Base-by-base conservation (phyloP, 1,140 invertebrate species). In the Leptonema lineaticorne region DNA sequence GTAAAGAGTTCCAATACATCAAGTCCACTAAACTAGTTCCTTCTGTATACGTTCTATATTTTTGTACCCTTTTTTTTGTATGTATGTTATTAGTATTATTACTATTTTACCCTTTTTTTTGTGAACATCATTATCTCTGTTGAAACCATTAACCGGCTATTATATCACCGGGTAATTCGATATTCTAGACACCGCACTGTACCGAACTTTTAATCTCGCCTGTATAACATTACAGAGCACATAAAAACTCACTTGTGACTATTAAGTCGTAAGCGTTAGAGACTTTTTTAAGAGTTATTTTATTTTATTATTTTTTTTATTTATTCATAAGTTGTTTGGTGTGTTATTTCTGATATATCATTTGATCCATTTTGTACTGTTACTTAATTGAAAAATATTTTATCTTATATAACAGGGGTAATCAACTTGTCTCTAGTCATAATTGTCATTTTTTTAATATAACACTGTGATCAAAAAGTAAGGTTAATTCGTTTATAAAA, bases 161-260 rank as follows among this genome's bases (percentile, higher is more conserved):
- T 33, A 18, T 33, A 53, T 26, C 9, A 24, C 3, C 22, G 22
- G 37, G 50, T 53, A 53, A 53, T 53, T 53, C 50, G 50, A 53
- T 26, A 41, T 11, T 16, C 11, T 41, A 41, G 37, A 41, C 37
- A 11, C 37, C 11, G 11, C 2, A 50, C 46, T 24, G 20, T 6
- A 2, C 24, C 24, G 50, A 53, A 26, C 50, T 53, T 26, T 53
- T 53, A 53, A 53, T 53, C 50, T 53, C 50, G 50, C 18, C 22
- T 22, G 50, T 53, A 53, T 53, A 53, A 24, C 20, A 53, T 53
- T 53, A 53, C 20, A 50, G 46, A 3, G 22, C 18, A 53, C n/a
- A 53, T 53, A 53, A 53, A 53, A 53, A 53, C 50, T 53, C 50
- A 53, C 50, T 53, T 24, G 50, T 26, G 27, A 53, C 50, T 53